These are phyloP conservation scores for Bombyx mandarina DNA, from an alignment of 1,140 invertebrate genomes.

Conservation along the genomic window DNA sequence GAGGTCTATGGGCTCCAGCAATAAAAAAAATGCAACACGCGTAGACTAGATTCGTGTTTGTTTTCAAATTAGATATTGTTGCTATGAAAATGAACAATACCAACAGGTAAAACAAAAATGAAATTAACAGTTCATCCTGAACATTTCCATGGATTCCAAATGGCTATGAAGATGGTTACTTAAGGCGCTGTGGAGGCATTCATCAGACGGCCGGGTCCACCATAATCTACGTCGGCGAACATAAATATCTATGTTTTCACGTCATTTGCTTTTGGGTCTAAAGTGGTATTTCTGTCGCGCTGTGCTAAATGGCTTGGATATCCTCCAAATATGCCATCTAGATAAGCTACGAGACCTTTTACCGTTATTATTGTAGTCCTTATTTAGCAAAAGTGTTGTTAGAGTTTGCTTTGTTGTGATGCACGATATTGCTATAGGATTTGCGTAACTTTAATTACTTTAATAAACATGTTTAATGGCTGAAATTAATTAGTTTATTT, in stretches of 20 bases:
- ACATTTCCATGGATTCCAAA: background rate
- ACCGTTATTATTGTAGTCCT: conserved; percentile 39
- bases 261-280: conserved; percentile 46
- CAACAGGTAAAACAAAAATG: no score
- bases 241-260: conserved; percentile 44
- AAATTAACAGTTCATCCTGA: no score
- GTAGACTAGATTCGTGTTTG: no score
- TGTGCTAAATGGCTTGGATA: conserved; percentile 55
- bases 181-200: conserved; percentile 2
- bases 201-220: conserved; percentile 9
- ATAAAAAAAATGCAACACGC: no score
- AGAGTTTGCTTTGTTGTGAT: conserved; percentile 8
- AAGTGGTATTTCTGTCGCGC: conserved; percentile 44
- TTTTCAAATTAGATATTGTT: no score
- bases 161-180: conserved; percentile 1
- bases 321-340: conserved; percentile 56
- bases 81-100: no score
- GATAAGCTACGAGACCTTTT: conserved; percentile 49
- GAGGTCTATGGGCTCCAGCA: no score
- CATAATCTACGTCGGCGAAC: conserved; percentile 20
- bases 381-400: conserved; percentile 22
- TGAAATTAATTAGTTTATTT: no score
- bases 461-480: no score
- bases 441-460: no score
- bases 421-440: no score